These are phyloP conservation scores for Pemphigus obesinymphae DNA, from an alignment of 1,140 invertebrate genomes.

Conservation along the genomic window DNA sequence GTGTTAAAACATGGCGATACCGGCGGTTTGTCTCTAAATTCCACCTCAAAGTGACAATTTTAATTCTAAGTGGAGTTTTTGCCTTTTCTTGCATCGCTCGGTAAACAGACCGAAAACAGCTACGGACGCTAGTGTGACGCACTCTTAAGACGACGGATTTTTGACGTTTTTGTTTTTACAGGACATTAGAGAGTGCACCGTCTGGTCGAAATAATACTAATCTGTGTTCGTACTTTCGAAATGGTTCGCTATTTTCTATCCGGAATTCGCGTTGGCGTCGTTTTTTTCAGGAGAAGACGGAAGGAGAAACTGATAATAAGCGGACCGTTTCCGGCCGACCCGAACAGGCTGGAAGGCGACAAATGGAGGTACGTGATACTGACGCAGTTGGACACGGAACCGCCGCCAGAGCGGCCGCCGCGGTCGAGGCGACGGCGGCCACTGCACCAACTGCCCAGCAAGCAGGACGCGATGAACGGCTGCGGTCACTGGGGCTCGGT, in stretches of 20 bases:
- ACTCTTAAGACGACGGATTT: too few species aligned
- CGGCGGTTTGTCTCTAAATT: too few species aligned
- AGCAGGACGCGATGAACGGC: background rate
- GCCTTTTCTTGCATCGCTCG: too few species aligned
- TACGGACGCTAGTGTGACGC: too few species aligned
- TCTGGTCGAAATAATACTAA: too few species aligned
- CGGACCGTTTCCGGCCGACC: constrained; percentile 21
- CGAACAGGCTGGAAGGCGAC: background rate
- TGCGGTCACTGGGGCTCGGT: background rate
- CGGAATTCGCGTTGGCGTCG: background rate
- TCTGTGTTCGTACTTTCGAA: too few species aligned
- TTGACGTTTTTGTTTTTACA: too few species aligned
- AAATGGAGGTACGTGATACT: constrained; percentile 31
- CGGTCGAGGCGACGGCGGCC: background rate
- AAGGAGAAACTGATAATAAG: background rate
- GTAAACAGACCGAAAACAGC: too few species aligned
- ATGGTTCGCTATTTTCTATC: background rate
- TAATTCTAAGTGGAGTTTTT: too few species aligned
- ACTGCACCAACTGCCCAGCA: background rate
- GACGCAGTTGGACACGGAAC: constrained; percentile 13
- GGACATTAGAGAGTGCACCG: too few species aligned
- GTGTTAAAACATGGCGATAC: too few species aligned
- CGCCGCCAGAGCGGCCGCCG: background rate
- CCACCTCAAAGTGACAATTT: too few species aligned
- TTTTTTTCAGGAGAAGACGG: background rate